Evolutionary conservation across 2,113 vertebrate genomes (phyloP), one percentile per base, ranked within the genome.

Genomic region (Campylorhamphus procurvoides): DNA sequence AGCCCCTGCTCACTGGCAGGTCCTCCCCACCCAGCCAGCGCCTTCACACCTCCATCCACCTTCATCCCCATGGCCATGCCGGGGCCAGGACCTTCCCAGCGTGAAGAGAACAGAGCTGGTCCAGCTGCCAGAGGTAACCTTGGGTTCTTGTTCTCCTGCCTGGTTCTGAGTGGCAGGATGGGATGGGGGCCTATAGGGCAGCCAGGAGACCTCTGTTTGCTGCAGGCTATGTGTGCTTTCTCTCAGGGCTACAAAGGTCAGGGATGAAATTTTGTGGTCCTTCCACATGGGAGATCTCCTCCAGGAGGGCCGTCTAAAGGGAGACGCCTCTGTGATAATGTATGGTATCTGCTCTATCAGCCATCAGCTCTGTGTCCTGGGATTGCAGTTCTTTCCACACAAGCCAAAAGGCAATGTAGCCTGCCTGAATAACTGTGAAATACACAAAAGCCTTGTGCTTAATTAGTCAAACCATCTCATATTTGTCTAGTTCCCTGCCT

Each of bases 121-220:
- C 81, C 63, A 33, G 22, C 69, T 46, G 27, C 67, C 40, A 92
- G 85, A 96, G 96, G 97, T 97, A 95, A 96, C 4, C 3, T n/a
- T 15, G 50, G 9, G 15, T 76, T 56, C n/a, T 59, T 46, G 53
- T 14, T 58, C 16, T 59, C 14, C 67, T 67, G 18, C 9, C 23
- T 68, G 17, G 6, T 78, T 12, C 75, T 33, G 31, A 29, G 5
- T 0, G 0, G 17, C 9, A 16, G 75, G 6, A 22, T 66, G 74
- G 78, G 67, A 40, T 83, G 42, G 40, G 49, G 8, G 49, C 6
- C 14, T 39, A 23, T 11, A 46, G 37, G 47, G 24, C 27, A 62
- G 24, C 11, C 46, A 60, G 82, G 28, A 73, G 53, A 63, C 2
- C 16, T 76, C 23, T 79, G 53, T 73, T 58, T 66, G 6, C 42